phyloP scores from a whole-genome alignment of 2,113 vertebrate genomes.

The Tamias sibiricus region DNA sequence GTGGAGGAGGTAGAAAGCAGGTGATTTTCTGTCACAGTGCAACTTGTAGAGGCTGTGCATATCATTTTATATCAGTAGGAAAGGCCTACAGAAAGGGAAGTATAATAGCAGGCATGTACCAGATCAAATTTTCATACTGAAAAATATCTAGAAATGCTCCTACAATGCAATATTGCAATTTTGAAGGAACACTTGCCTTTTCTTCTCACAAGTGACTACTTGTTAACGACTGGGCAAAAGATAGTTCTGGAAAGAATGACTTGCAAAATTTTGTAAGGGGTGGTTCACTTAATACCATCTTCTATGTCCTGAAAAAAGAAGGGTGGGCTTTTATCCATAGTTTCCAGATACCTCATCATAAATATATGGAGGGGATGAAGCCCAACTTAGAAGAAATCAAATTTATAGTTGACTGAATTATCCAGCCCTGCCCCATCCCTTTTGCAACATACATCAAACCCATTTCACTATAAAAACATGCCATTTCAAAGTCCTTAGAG shows the following conservation, averaged over 20 bases:
- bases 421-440: not conserved
- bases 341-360: slow-evolving; percentile 50
- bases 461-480: not conserved
- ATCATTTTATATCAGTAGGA: not conserved
- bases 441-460: not conserved
- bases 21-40: not conserved
- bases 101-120: not conserved
- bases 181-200: slow-evolving; percentile 17
- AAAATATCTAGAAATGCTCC: not conserved
- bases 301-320: not conserved
- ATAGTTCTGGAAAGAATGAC: slow-evolving; percentile 29
- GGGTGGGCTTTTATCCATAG: not conserved
- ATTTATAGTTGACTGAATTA: slow-evolving; percentile 7
- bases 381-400: not conserved
- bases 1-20: not conserved
- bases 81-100: not conserved
- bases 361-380: not conserved
- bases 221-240: not conserved
- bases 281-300: not conserved
- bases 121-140: not conserved
- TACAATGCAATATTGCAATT: not conserved
- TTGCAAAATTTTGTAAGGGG: slow-evolving; percentile 12
- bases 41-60: not conserved
- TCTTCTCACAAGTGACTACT: not conserved
- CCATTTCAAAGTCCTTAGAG: not conserved